These are phyloP conservation scores for Myotis pilosus DNA, from an alignment of 2,797 vertebrate genomes.

Conservation along the genomic window DNA sequence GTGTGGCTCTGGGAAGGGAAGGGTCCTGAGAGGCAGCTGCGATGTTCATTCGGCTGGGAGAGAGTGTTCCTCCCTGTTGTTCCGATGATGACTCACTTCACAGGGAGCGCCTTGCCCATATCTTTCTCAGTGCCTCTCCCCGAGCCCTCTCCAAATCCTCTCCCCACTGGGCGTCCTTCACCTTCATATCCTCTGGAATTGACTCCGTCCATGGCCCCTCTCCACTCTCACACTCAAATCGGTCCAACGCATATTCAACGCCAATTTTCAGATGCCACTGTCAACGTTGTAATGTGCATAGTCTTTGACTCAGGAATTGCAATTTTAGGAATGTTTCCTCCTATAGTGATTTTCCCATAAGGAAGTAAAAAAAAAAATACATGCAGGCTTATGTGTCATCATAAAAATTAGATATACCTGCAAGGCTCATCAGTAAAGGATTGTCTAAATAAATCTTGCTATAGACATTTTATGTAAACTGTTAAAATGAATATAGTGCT, in stretches of 20 bases:
- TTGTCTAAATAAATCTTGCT: slow-evolving; percentile 5
- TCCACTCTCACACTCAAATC: not conserved
- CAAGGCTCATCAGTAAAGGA: not conserved
- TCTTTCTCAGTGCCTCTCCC: not conserved
- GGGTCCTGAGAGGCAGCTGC: not conserved
- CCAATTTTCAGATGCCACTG: not conserved
- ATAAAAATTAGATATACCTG: slow-evolving; percentile 21
- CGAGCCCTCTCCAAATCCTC: not conserved
- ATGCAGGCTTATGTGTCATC: not conserved
- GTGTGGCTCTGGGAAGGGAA: not conserved
- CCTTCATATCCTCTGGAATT: not conserved
- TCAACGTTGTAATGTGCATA: not conserved
- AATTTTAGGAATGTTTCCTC: not conserved
- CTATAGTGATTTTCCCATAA: not conserved
- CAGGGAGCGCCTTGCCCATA: not conserved
- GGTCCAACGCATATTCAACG: not conserved
- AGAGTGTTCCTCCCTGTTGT: not conserved
- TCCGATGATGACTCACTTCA: not conserved
- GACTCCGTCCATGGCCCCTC: not conserved
- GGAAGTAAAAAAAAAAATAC: not conserved
- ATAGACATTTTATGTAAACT: not conserved
- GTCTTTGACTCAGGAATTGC: not conserved
- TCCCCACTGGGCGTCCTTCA: not conserved
- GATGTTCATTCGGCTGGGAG: not conserved
- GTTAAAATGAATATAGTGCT: not conserved